phyloP scores from a whole-genome alignment of 2,888 invertebrate genomes.

The Homarus gammarus region DNA sequence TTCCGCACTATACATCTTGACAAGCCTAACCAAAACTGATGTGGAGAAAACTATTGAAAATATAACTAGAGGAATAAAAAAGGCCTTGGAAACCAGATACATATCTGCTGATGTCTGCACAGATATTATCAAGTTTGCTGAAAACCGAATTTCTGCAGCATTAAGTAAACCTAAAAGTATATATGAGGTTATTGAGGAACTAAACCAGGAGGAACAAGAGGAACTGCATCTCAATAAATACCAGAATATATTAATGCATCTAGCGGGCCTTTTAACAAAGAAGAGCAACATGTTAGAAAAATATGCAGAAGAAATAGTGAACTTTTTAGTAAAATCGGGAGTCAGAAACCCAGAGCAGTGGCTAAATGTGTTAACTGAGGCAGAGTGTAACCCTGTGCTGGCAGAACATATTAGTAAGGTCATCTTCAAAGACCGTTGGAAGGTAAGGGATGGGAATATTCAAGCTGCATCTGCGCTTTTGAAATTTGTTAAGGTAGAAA shows the following conservation, averaged over 20 bases:
- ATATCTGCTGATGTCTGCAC: not conserved
- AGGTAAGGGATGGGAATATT: conserved; percentile 5
- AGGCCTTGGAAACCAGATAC: not conserved
- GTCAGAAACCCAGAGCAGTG: not conserved
- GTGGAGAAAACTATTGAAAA: not conserved
- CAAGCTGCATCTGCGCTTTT: not conserved
- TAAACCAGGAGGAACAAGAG: not conserved
- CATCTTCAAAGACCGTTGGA: not conserved
- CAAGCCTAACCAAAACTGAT: not conserved
- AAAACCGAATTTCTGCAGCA: not conserved
- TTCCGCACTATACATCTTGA: not conserved
- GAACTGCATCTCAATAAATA: not conserved
- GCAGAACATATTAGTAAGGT: not conserved
- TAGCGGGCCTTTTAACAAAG: not conserved
- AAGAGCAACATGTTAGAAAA: not conserved
- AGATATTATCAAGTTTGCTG: not conserved
- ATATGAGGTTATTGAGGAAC: not conserved
- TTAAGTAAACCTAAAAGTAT: no score
- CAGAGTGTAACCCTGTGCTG: conserved; percentile 9
- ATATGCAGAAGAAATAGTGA: conserved; percentile 2
- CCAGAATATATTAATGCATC: conserved; percentile 2
- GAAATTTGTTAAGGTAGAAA: not conserved
- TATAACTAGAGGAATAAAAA: not conserved
- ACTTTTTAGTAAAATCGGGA: not conserved
- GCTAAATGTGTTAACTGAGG: conserved; percentile 12